Base-by-base conservation (phyloP, 2,888 invertebrate genomes). In the Danaus chrysippus region DNA sequence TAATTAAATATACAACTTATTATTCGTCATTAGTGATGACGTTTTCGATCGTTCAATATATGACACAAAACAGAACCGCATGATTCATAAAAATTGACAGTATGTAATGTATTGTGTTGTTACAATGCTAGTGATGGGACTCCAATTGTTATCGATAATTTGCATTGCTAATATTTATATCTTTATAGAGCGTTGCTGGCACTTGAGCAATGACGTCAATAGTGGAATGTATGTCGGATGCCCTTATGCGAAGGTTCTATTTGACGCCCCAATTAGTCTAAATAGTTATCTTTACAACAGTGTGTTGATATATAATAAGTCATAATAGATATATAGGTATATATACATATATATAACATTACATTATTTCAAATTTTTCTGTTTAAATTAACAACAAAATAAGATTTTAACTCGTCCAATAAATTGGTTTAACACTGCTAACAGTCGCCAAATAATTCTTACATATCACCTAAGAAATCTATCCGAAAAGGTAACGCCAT, bases 81-180 rank as follows among this genome's bases (percentile, higher is more conserved):
- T 66, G 66, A 66, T 49, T 66, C 61, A 66, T 58, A 17, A 61
- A 54, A 15, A 52, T 56, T 60, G 58, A 63, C 58, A 63, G 49
- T 59, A 63, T 54, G 57, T 59, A 59, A 64, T 59, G 53, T 59
- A 61, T 61, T 56, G 58, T 54, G 42, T 54, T 52, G 58, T 34
- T 34, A 6, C 23, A 34, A 34, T 34, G 23, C 8, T 34, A 34
- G 23, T 73, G 73, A 71, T 71, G 54, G 56, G 66, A 44, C 55
- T 49, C 46, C 60, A 46, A 69, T 69, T 68, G 66, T 69, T 53
- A 64, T 63, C 61, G 60, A 58, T 49, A 17, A 65, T 67, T 66
- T 64, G 65, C 71, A 71, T 68, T 69, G 70, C 69, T 68, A 71
- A 71, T 66, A 70, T 71, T 70, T 69, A 69, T 64, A 58, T 63